phyloP scores from a whole-genome alignment of 2,113 vertebrate species.

The Prochilodus magdalenae region DNA sequence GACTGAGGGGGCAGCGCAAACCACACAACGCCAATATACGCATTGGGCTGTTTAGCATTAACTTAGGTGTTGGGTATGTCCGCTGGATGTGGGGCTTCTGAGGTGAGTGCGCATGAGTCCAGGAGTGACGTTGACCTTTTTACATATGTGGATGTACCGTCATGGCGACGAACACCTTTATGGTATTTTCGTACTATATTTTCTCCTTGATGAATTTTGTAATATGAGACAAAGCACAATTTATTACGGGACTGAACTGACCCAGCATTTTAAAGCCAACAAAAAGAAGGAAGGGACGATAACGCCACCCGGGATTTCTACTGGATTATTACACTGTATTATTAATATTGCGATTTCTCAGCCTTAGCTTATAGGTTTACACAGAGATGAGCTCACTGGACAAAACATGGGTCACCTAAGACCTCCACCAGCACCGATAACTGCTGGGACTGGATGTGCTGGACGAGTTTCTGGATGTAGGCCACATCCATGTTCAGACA shows the following conservation, averaged over 20 bases:
- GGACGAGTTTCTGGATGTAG: too few species aligned
- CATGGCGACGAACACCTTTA: neutral
- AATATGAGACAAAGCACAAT: conserved; percentile 27
- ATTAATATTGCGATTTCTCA: conserved; percentile 2
- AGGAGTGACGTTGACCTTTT: conserved; percentile 1
- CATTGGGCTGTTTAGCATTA: neutral
- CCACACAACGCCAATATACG: neutral
- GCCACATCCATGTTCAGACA: too few species aligned
- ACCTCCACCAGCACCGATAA: too few species aligned
- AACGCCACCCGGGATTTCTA: neutral
- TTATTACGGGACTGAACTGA: neutral
- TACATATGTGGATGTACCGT: neutral
- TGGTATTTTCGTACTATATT: conserved; percentile 69
- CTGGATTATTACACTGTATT: conserved; percentile 31
- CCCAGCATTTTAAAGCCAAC: neutral
- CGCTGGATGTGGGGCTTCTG: neutral
- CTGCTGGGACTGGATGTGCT: too few species aligned
- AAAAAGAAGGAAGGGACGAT: neutral
- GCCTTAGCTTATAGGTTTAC: neutral
- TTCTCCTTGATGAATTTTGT: conserved; percentile 43
- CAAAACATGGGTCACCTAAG: too few species aligned
- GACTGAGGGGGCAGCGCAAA: conserved; percentile 55
- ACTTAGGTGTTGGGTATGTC: neutral
- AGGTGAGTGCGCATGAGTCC: neutral
- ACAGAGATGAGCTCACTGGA: too few species aligned